Base-by-base conservation (phyloP, 2,113 vertebrate species). In the Cariama cristata region DNA sequence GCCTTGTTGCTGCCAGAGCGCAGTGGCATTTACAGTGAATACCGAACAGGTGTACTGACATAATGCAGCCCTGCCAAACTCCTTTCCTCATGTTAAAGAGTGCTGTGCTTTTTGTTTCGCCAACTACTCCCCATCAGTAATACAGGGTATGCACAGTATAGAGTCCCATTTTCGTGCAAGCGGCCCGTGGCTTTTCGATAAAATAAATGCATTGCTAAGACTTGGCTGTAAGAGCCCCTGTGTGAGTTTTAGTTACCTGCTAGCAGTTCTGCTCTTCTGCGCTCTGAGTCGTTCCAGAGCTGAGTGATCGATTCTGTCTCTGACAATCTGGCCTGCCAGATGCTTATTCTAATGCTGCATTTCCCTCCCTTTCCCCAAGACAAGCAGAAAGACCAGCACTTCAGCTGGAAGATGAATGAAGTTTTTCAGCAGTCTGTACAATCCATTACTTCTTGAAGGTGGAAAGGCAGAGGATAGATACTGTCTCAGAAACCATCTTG, bases 21-120 rank as follows among this genome's bases (percentile, higher is more conserved):
- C 93, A 76, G 73, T 69, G 67, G 90, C 86, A 88, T 94, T 96
- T 90, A 58, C 79, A 86, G 88, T 85, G 89, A 96, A 94, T 94
- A 90, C 92, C 5, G 33, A 96, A 55, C 92, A 97, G 91, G 91
- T 86, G 95, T 72, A 83, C 47, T n/a, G 64, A 80, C 92, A 93
- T n/a, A 83, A 91, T 33, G 68, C 92, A 91, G 81, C 56, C 55
- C 62, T 68, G 76, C 50, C 80, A 79, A 84, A 68, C 49, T 81
- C 79, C 79, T n/a, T n/a, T 35, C 81, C 77, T 55, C 44, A 23
- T 6, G 71, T 50, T 62, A n/a, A 92, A 53, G 14, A 63, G 14
- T 3, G 20, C 62, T 44, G 47, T 60, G 77, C 35, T 62, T 89
- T 75, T 77, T 90, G 64, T 73, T 82, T 56, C 62, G 87, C 73